Percentiles rank a stretch among this genome's conserved stretches.
Conservation (phyloP, 1,140 invertebrate species). For the Tetragnatha versicolor region DNA sequence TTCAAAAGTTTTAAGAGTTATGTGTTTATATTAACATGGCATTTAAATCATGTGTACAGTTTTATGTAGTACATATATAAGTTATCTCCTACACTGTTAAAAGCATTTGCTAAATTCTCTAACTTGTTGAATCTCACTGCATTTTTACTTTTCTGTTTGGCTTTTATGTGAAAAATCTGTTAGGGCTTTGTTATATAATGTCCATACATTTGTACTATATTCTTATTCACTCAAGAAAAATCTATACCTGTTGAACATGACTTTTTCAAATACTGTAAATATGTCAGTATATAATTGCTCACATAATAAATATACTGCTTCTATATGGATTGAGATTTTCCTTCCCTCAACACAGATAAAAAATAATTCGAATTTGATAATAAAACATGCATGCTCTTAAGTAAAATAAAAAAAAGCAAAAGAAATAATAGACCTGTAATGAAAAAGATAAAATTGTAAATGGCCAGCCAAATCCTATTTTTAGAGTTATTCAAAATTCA, state of each 20-base stretch:
- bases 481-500: too few relatives aligned
- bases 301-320: constrained; percentile 44
- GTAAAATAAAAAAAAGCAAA: too few relatives aligned
- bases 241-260: constrained; percentile 48
- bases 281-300: constrained; percentile 41
- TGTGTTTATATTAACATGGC: constrained; percentile 36
- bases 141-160: constrained; percentile 33
- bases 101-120: constrained; percentile 37
- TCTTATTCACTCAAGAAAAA: constrained; percentile 48
- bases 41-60: constrained; percentile 26
- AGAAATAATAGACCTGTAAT: too few relatives aligned
- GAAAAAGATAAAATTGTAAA: too few relatives aligned
- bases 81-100: constrained; percentile 31
- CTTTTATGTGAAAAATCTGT: constrained; percentile 43
- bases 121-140: constrained; percentile 51
- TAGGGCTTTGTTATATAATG: constrained; percentile 44
- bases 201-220: constrained; percentile 45
- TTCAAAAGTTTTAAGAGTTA: constrained; percentile 38
- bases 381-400: too few relatives aligned
- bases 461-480: too few relatives aligned
- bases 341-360: too few relatives aligned
- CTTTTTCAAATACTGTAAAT: constrained; percentile 47
- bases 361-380: too few relatives aligned
- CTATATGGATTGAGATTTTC: too few relatives aligned
- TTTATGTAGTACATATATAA: constrained; percentile 15